These are phyloP conservation scores for Serrognathus titanus DNA, from an alignment of 2,888 invertebrate species.

Conservation along the genomic window DNA sequence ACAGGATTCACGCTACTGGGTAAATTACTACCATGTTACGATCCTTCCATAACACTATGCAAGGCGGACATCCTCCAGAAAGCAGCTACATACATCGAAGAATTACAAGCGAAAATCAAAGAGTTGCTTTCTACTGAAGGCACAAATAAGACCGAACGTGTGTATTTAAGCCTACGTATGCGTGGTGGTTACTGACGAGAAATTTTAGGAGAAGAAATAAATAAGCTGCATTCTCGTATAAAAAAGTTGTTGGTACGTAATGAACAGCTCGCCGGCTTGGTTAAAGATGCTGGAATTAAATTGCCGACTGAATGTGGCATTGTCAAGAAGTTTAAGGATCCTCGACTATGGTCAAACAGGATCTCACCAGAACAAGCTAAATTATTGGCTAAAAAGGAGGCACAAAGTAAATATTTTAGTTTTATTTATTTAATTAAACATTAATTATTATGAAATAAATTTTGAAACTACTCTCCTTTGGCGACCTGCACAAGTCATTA, in stretches of 20 bases:
- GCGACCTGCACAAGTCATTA: too few relatives aligned
- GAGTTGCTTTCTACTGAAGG: constrained; percentile 31
- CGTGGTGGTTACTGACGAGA: not conserved
- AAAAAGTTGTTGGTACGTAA: constrained; percentile 43
- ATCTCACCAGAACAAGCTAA: constrained; percentile 39
- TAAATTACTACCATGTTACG: constrained; percentile 52
- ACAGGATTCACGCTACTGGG: constrained; percentile 51
- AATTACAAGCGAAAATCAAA: constrained; percentile 44
- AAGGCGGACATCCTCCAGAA: constrained; percentile 49
- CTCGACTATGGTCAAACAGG: constrained; percentile 37
- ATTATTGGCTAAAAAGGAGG: constrained; percentile 36
- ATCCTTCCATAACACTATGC: constrained; percentile 45
- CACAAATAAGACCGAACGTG: constrained; percentile 29
- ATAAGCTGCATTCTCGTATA: constrained; percentile 42
- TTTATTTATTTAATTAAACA: not conserved
- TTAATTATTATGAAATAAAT: not conserved
- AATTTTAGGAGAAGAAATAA: constrained; percentile 39
- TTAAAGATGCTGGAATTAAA: constrained; percentile 46
- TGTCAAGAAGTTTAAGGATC: constrained; percentile 34
- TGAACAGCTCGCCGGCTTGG: constrained; percentile 43
- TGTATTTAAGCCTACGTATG: constrained; percentile 2
- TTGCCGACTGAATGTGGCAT: constrained; percentile 40
- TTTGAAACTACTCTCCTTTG: too few relatives aligned
- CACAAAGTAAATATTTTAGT: constrained; percentile 37
- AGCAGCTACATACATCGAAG: constrained; percentile 43